These are phyloP conservation scores for Troilus luridus DNA, from an alignment of 2,888 invertebrate genomes.

Conservation along the genomic window DNA sequence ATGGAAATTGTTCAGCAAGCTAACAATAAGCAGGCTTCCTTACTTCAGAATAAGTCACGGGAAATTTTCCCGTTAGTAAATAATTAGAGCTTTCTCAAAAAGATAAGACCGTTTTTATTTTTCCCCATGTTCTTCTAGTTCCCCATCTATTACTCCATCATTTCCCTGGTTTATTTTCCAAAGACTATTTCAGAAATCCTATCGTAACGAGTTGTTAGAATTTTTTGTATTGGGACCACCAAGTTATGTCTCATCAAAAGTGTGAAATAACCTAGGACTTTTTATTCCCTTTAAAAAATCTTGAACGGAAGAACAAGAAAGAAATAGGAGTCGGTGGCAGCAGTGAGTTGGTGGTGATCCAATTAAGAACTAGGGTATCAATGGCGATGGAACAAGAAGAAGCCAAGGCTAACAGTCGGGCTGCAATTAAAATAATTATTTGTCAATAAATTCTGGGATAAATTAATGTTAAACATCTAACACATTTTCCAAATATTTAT, in stretches of 20 bases:
- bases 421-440: no score
- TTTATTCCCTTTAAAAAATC: not conserved
- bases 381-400: no score
- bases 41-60: constrained; percentile 8
- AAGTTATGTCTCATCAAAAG: not conserved
- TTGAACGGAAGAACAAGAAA: not conserved
- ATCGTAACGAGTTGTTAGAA: no score
- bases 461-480: no score
- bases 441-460: no score
- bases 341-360: no score
- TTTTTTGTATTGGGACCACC: no score
- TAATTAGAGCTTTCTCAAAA: not conserved
- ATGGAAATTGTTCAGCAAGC: not conserved
- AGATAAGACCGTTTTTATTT: not conserved
- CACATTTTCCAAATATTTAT: no score
- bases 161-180: not conserved
- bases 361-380: no score
- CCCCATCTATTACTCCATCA: not conserved
- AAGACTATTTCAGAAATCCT: no score
- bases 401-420: no score
- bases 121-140: not conserved
- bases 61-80: not conserved
- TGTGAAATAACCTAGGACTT: not conserved
- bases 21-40: not conserved
- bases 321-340: no score